Evolutionary conservation across 23 tunicate genomes (phyloP).

Genomic region (Halocynthia roretzi): DNA sequence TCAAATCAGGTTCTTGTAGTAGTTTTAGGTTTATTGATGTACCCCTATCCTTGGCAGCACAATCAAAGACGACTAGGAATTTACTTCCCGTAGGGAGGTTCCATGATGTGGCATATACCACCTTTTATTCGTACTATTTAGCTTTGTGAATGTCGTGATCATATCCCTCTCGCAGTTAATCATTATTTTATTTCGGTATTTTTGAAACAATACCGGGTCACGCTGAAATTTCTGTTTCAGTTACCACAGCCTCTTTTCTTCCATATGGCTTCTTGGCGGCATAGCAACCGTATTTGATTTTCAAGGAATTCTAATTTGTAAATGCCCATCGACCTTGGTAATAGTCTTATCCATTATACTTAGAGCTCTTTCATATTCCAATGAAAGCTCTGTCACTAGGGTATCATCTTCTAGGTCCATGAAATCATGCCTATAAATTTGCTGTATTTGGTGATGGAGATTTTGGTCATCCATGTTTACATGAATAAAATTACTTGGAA

Average conservation of each 20-base stretch:
- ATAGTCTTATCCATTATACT: not conserved
- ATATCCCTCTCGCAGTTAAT: not conserved
- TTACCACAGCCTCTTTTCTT: not conserved
- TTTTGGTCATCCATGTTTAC: too few relatives aligned
- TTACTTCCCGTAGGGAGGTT: conserved; percentile 28
- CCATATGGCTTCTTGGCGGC: conserved; percentile 7
- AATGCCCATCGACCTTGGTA: conserved; percentile 8
- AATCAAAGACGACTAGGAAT: conserved; percentile 28
- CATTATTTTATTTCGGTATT: conserved; percentile 4
- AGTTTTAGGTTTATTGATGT: conserved; percentile 15
- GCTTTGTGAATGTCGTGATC: not conserved
- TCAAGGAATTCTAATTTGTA: conserved; percentile 20
- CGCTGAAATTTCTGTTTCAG: not conserved
- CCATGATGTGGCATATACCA: conserved; percentile 38
- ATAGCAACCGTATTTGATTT: not conserved
- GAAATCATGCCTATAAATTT: too few relatives aligned
- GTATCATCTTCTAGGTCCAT: conserved; percentile 15
- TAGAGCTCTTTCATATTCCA: conserved; percentile 9
- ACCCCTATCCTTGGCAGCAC: conserved; percentile 3
- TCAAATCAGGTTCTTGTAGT: conserved; percentile 43
- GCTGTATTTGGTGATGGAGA: too few relatives aligned
- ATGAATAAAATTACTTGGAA: too few relatives aligned
- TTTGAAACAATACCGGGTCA: not conserved
- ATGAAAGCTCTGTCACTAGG: too few relatives aligned
- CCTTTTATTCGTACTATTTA: not conserved